phyloP scores from a whole-genome alignment of 2,888 invertebrate genomes.

The Yponomeuta malinellus region DNA sequence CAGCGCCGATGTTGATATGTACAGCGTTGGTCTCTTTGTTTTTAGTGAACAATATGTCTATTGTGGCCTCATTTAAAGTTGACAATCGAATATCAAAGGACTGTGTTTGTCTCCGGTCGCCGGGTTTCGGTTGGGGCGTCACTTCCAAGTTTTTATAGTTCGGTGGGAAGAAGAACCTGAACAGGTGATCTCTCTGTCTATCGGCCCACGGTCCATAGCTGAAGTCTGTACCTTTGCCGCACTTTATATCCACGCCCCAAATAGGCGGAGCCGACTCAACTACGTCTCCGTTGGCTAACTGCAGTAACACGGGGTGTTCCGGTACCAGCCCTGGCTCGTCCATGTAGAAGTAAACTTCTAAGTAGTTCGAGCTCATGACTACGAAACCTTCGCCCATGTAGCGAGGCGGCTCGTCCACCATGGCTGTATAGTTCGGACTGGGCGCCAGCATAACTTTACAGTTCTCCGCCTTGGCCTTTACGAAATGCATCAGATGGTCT shows the following conservation, averaged over 20 bases:
- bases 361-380: constrained; percentile 94
- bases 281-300: constrained; percentile 93
- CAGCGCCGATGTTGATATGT: constrained; percentile 95
- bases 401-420: constrained; percentile 93
- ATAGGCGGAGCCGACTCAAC: constrained; percentile 95
- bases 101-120: constrained; percentile 91
- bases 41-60: constrained; percentile 97
- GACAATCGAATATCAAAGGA: constrained; percentile 95
- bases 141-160: constrained; percentile 87
- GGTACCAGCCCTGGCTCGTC: constrained; percentile 97
- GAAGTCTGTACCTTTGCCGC: constrained; percentile 96
- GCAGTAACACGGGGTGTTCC: constrained; percentile 91
- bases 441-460: constrained; percentile 97
- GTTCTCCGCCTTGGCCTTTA: constrained; percentile 96
- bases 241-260: constrained; percentile 96
- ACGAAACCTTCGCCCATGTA: constrained; percentile 99
- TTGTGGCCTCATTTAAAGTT: constrained; percentile 93
- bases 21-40: constrained; percentile 96
- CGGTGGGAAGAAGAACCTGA: constrained; percentile 96
- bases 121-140: constrained; percentile 88
- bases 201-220: constrained; percentile 99
- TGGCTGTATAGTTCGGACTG: constrained; percentile 94
- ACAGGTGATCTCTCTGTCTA: constrained; percentile 94
- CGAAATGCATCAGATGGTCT: constrained; percentile 96
- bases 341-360: constrained; percentile 97